These are phyloP conservation scores for Cremastobaeus sp. DNA, from an alignment of 2,888 invertebrate species.

Conservation along the genomic window DNA sequence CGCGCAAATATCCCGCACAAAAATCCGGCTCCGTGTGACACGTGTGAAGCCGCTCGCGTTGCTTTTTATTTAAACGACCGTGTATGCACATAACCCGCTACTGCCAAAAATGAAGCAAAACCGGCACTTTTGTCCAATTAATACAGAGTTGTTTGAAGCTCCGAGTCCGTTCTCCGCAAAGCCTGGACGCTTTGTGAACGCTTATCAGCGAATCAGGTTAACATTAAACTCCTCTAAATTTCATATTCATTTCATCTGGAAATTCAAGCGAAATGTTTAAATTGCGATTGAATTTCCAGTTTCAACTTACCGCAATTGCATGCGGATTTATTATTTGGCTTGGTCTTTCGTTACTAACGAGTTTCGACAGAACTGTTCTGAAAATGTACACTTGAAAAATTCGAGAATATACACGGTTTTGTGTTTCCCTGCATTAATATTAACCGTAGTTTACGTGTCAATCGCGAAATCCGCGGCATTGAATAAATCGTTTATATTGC, in stretches of 20 bases:
- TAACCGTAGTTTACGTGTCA: too few species aligned
- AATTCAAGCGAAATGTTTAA: conserved; percentile 19
- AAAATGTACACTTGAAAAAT: too few species aligned
- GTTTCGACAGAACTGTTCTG: too few species aligned
- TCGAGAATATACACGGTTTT: too few species aligned
- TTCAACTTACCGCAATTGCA: conserved; percentile 14
- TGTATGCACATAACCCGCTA: too few species aligned
- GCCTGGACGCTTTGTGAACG: conserved; percentile 32
- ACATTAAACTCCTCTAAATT: conserved; percentile 45
- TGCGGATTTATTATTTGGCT: conserved; percentile 8
- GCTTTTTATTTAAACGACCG: conserved; percentile 55
- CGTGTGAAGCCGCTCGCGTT: conserved; percentile 58
- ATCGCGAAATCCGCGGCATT: too few species aligned
- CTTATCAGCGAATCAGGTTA: conserved; percentile 51
- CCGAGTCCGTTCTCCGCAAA: conserved; percentile 37
- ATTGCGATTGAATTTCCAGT: conserved; percentile 25
- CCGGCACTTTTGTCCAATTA: conserved; percentile 50
- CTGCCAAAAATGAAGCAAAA: conserved; percentile 48
- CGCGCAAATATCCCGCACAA: conserved; percentile 32
- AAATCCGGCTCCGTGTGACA: conserved; percentile 44
- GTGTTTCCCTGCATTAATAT: too few species aligned
- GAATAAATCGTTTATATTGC: too few species aligned
- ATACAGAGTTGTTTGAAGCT: conserved; percentile 35
- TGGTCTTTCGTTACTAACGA: too few species aligned
- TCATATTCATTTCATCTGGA: conserved; percentile 31